Evolutionary conservation across 2,113 vertebrate species (phyloP).

Genomic region (Aptenodytes forsteri): DNA sequence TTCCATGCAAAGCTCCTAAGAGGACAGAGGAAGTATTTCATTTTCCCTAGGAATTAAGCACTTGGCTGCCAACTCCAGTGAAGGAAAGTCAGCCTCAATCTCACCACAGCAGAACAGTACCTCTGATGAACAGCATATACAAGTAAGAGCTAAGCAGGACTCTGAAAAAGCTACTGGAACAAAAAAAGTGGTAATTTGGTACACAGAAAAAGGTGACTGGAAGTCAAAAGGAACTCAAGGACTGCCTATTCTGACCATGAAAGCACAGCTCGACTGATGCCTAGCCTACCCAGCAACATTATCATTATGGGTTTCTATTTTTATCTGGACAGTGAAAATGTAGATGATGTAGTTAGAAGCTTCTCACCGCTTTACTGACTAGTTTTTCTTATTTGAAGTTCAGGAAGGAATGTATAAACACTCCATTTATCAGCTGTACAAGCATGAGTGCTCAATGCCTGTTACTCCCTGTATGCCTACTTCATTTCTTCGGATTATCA

Average conservation of each 20-base stretch:
- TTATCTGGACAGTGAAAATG: not conserved
- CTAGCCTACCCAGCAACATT: not conserved
- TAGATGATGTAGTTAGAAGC: not conserved
- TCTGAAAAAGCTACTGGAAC: not conserved
- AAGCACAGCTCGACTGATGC: not conserved
- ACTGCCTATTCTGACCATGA: not conserved
- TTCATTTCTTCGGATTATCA: not conserved
- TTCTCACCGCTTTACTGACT: not conserved
- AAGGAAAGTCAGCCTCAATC: not conserved
- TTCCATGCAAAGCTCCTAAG: not conserved
- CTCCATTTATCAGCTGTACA: not conserved
- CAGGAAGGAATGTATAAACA: constrained; percentile 11
- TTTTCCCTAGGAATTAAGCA: not conserved
- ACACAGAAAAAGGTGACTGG: not conserved
- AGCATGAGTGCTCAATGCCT: not conserved
- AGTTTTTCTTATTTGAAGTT: not conserved
- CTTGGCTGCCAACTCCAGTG: not conserved
- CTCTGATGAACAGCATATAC: not conserved
- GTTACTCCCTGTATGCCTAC: not conserved
- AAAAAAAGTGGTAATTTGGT: not conserved
- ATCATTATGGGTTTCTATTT: not conserved
- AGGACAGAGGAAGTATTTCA: not conserved
- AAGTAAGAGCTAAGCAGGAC: not conserved
- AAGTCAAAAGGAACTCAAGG: not conserved
- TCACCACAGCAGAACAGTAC: not conserved